These are phyloP conservation scores for Antheraea mylitta DNA, from an alignment of 1,140 invertebrate genomes.

Conservation along the genomic window DNA sequence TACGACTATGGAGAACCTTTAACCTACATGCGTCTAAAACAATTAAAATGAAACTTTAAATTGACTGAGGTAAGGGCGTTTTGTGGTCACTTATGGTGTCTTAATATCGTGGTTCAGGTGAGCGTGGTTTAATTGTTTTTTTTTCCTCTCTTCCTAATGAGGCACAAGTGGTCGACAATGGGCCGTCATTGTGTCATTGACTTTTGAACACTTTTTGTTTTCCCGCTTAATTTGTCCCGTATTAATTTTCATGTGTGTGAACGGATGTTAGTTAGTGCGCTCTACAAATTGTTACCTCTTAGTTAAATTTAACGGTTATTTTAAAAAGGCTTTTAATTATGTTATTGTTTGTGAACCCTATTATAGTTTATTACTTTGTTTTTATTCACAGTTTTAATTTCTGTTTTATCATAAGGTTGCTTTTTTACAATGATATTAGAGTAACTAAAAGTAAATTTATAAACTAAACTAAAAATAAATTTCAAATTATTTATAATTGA, in stretches of 20 bases:
- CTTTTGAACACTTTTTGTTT: slow-evolving; percentile 42
- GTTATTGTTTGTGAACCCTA: too few relatives aligned
- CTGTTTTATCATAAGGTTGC: too few relatives aligned
- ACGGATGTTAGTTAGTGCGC: slow-evolving; percentile 24
- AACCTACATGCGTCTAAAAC: too few relatives aligned
- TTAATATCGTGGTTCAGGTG: slow-evolving; percentile 35
- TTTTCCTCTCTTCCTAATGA: slow-evolving; percentile 64
- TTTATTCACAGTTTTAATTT: too few relatives aligned
- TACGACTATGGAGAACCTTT: slow-evolving; percentile 30
- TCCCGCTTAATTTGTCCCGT: slow-evolving; percentile 45
- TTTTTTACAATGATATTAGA: too few relatives aligned
- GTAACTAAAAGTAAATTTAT: too few relatives aligned
- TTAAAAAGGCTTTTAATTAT: too few relatives aligned
- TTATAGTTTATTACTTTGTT: too few relatives aligned
- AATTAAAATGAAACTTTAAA: background rate
- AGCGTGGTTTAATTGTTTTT: slow-evolving; percentile 62
- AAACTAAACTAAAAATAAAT: too few relatives aligned
- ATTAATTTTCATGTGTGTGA: slow-evolving; percentile 39
- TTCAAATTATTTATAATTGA: too few relatives aligned
- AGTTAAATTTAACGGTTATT: too few relatives aligned
- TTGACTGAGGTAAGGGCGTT: background rate
- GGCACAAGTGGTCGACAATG: slow-evolving; percentile 64
- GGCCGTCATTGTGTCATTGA: slow-evolving; percentile 59
- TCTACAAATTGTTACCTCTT: too few relatives aligned
- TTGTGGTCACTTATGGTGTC: background rate